Conservation (phyloP, 2,888 invertebrate species). For the Diploptera punctata region DNA sequence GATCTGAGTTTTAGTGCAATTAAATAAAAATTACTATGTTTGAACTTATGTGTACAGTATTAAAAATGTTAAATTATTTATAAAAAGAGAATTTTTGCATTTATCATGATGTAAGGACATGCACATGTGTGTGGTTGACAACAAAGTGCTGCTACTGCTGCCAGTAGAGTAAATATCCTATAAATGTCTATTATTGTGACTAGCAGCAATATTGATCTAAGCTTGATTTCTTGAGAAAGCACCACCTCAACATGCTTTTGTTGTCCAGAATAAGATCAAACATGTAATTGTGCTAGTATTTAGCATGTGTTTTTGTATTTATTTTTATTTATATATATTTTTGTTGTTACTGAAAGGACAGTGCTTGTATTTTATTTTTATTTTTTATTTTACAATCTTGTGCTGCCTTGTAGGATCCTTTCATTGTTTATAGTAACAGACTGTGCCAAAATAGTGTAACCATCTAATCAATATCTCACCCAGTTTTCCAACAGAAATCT, state of each 20-base stretch:
- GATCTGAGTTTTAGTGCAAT: slow-evolving; percentile 12
- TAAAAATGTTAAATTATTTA: slow-evolving; percentile 24
- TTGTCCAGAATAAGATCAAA: slow-evolving; percentile 38
- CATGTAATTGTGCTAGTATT: slow-evolving; percentile 33
- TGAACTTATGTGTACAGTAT: slow-evolving; percentile 15
- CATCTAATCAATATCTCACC: slow-evolving; percentile 3
- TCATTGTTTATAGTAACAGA: slow-evolving; percentile 34
- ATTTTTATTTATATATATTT: slow-evolving; percentile 29
- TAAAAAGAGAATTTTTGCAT: slow-evolving; percentile 13
- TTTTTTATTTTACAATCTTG: slow-evolving; percentile 11
- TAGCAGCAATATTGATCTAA: slow-evolving; percentile 8
- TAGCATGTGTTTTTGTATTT: slow-evolving; percentile 31
- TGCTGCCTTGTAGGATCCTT: background rate
- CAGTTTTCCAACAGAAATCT: slow-evolving; percentile 12
- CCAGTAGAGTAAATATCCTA: slow-evolving; percentile 6
- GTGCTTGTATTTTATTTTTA: slow-evolving; percentile 1
- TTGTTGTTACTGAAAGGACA: slow-evolving; percentile 34
- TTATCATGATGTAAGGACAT: slow-evolving; percentile 1
- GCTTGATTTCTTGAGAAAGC: background rate
- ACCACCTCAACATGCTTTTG: slow-evolving; percentile 37
- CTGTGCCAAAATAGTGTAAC: slow-evolving; percentile 44
- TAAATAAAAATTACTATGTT: slow-evolving; percentile 8
- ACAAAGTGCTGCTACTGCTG: background rate
- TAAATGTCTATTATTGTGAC: slow-evolving; percentile 21
- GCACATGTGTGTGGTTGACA: slow-evolving; percentile 8